These are phyloP conservation scores for Agrochola circellaris DNA, from an alignment of 2,888 invertebrate genomes.

Conservation along the genomic window DNA sequence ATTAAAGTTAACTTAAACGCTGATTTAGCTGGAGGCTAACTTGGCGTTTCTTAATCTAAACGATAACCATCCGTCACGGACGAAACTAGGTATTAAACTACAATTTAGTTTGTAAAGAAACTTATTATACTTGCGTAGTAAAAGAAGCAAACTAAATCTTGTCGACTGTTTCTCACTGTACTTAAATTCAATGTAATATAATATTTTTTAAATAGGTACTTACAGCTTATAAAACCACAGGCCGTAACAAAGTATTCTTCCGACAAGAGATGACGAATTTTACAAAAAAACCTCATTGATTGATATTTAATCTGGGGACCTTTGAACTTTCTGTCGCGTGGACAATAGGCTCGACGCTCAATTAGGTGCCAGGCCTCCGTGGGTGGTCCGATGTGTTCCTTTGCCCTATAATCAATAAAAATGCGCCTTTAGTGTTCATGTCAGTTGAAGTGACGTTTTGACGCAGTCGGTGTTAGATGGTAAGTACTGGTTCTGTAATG, in stretches of 20 bases:
- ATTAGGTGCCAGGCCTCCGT: conserved; percentile 76
- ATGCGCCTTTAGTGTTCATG: conserved; percentile 73
- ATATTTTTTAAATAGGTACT: conserved; percentile 24
- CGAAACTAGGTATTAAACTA: conserved; percentile 22
- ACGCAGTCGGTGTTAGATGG: conserved; percentile 66
- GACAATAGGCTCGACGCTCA: conserved; percentile 80
- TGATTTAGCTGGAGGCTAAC: conserved; percentile 22
- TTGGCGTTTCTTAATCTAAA: conserved; percentile 27
- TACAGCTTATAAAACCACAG: conserved; percentile 38
- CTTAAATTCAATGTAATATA: conserved; percentile 45
- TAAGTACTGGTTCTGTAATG: conserved; percentile 62
- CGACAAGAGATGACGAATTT: conserved; percentile 72
- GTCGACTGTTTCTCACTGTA: conserved; percentile 27
- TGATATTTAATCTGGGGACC: conserved; percentile 80
- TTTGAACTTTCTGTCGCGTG: conserved; percentile 81
- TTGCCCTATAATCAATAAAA: conserved; percentile 82
- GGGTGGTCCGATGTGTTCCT: conserved; percentile 81
- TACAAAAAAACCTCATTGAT: conserved; percentile 71
- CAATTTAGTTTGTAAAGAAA: conserved; percentile 7
- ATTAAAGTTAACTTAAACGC: conserved; percentile 37
- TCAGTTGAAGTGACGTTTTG: conserved; percentile 77
- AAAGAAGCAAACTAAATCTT: background rate
- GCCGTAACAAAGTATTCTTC: conserved; percentile 53
- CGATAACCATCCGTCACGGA: conserved; percentile 21
- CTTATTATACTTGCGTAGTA: conserved; percentile 12